A percentile compares a stretch with the other conserved stretches of the same genome.
These are phyloP conservation scores for Holothuria scabra DNA, from an alignment of 53 echinoderm and acorn worm genomes.

Conservation along the genomic window DNA sequence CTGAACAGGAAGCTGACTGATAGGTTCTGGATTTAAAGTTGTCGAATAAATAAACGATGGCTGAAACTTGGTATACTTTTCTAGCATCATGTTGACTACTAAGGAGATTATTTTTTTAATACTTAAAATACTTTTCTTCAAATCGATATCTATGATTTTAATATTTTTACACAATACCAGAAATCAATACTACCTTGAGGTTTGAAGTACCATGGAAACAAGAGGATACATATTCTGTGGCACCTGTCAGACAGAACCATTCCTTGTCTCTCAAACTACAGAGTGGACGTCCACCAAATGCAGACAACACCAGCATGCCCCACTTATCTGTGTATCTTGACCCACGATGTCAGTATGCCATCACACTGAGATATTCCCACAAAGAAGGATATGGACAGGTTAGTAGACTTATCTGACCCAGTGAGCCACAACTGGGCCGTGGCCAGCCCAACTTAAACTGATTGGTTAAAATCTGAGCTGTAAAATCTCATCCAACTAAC, in stretches of 20 bases:
- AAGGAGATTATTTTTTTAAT: no score
- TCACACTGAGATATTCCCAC: slow-evolving; percentile 65
- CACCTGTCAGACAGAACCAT: slow-evolving; percentile 61
- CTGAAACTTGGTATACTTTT: no score
- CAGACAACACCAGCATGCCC: slow-evolving; percentile 55
- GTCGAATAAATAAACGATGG: no score
- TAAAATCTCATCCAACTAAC: no score
- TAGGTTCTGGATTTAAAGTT: no score
- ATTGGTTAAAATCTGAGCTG: no score
- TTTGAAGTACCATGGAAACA: slow-evolving; percentile 88
- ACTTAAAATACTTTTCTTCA: no score
- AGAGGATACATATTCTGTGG: slow-evolving; percentile 82
- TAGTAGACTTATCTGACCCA: not conserved
- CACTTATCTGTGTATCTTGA: slow-evolving; percentile 70
- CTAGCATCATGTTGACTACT: no score
- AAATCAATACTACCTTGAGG: slow-evolving; percentile 81
- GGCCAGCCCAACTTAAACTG: no score
- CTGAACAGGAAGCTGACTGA: no score
- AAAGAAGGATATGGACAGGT: slow-evolving; percentile 90
- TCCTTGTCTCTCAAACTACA: slow-evolving; percentile 80
- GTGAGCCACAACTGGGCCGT: no score
- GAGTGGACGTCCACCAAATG: slow-evolving; percentile 63
- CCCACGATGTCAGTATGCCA: slow-evolving; percentile 81
- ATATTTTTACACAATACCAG: slow-evolving; percentile 37
- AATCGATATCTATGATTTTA: no score